Percentiles rank a stretch among this genome's conserved stretches.
Evolutionary conservation across 2,888 invertebrate species (phyloP).

Genomic region (Apodemia duryi): DNA sequence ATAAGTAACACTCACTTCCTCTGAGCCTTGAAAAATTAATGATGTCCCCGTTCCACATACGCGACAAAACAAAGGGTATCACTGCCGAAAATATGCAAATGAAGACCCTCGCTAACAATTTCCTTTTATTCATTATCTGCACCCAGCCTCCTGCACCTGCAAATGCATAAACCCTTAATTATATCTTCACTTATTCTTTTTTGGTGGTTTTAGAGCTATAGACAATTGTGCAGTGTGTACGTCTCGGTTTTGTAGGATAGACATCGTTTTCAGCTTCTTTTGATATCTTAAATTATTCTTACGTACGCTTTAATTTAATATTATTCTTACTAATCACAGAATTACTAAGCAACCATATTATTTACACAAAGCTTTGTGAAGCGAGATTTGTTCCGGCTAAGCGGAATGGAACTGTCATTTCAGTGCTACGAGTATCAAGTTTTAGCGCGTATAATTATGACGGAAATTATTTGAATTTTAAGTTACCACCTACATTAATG

Average conservation of each 20-base stretch:
- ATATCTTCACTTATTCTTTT: slow-evolving; percentile 10
- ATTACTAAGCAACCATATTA: too few species aligned
- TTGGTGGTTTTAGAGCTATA: slow-evolving; percentile 17
- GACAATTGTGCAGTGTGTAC: slow-evolving; percentile 3
- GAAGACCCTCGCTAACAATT: slow-evolving; percentile 59
- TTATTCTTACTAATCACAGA: too few species aligned
- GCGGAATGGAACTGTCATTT: too few species aligned
- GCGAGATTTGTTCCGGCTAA: too few species aligned
- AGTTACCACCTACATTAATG: too few species aligned
- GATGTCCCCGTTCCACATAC: slow-evolving; percentile 61
- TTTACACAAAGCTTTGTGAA: too few species aligned
- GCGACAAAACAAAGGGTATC: slow-evolving; percentile 55
- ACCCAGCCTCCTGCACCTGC: slow-evolving; percentile 17
- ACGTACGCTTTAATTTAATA: too few species aligned
- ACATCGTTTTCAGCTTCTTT: background rate
- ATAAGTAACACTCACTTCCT: slow-evolving; percentile 55
- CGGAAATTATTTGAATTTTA: too few species aligned
- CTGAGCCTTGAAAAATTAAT: slow-evolving; percentile 58
- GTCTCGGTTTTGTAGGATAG: background rate
- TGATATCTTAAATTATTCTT: background rate
- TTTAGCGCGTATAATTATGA: too few species aligned
- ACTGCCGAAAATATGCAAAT: slow-evolving; percentile 63
- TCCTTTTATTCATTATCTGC: slow-evolving; percentile 43
- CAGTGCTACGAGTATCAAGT: too few species aligned
- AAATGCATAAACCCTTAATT: slow-evolving; percentile 15